Percentiles rank a stretch among this genome's conserved stretches.
Evolutionary conservation across 1,140 invertebrate species (phyloP).

Genomic region (Zaprionus davidi): DNA sequence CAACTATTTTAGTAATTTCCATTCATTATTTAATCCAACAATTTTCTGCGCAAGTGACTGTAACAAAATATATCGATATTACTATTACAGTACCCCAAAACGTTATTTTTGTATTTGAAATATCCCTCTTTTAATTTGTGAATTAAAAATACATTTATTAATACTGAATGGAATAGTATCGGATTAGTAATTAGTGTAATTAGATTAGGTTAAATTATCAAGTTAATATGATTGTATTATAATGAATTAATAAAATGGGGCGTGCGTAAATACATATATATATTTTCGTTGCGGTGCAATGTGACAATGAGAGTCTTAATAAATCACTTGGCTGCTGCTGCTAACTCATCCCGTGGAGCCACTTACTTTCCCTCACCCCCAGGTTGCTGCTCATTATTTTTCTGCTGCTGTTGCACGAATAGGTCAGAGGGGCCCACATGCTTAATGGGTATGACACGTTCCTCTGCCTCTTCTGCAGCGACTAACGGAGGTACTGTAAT

Average conservation of each 20-base stretch:
- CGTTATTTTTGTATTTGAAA: not conserved
- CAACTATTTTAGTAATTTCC: too few relatives aligned
- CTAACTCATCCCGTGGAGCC: not conserved
- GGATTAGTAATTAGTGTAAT: slow-evolving; percentile 46
- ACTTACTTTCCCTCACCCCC: slow-evolving; percentile 48
- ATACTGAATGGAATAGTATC: slow-evolving; percentile 47
- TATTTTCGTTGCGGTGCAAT: slow-evolving; percentile 54
- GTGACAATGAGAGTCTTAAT: slow-evolving; percentile 66
- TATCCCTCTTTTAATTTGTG: slow-evolving; percentile 3
- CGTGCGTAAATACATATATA: slow-evolving; percentile 48
- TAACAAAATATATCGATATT: not conserved
- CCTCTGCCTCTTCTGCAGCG: slow-evolving; percentile 72
- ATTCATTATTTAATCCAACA: too few relatives aligned
- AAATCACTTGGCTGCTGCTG: slow-evolving; percentile 65
- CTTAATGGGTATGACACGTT: slow-evolving; percentile 84
- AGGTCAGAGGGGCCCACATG: slow-evolving; percentile 83
- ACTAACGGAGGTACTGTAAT: slow-evolving; percentile 85
- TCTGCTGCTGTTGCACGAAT: slow-evolving; percentile 42
- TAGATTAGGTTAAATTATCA: slow-evolving; percentile 44
- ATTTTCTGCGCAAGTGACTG: not conserved
- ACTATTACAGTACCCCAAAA: not conserved
- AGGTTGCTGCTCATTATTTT: slow-evolving; percentile 77
- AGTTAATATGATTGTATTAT: slow-evolving; percentile 40
- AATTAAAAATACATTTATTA: slow-evolving; percentile 64
- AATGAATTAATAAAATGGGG: slow-evolving; percentile 44